These are phyloP conservation scores for Todiramphus chloris DNA, from an alignment of 2,113 vertebrate genomes.

Conservation along the genomic window DNA sequence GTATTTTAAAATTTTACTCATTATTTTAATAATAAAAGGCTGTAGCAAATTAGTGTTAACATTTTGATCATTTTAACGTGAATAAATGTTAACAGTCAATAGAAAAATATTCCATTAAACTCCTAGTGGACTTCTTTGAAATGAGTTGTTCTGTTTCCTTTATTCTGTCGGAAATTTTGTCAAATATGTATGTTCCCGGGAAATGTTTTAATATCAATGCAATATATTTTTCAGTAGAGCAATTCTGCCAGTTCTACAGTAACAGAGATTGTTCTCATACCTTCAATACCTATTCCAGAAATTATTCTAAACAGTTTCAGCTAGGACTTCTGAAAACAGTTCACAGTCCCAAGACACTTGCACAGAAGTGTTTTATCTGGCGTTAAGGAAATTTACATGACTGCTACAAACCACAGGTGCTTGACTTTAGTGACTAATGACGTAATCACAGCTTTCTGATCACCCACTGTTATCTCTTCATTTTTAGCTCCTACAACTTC, in stretches of 20 bases:
- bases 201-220: neutral
- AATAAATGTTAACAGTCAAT: neutral
- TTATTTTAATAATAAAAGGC: neutral
- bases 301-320: neutral
- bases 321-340: neutral
- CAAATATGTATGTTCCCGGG: neutral
- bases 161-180: neutral
- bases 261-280: neutral
- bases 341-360: neutral
- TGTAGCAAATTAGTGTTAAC: neutral
- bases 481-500: neutral
- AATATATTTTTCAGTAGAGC: neutral
- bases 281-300: neutral
- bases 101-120: neutral
- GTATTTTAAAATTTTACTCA: neutral
- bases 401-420: neutral
- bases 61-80: neutral
- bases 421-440: neutral
- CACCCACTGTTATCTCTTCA: neutral
- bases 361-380: neutral
- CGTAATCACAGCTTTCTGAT: neutral
- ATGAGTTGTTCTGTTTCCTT: neutral
- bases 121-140: neutral
- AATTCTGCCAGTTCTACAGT: neutral
- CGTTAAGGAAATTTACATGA: neutral